These are phyloP conservation scores for Nemoura dubitans DNA, from an alignment of 2,888 invertebrate genomes.

Conservation along the genomic window DNA sequence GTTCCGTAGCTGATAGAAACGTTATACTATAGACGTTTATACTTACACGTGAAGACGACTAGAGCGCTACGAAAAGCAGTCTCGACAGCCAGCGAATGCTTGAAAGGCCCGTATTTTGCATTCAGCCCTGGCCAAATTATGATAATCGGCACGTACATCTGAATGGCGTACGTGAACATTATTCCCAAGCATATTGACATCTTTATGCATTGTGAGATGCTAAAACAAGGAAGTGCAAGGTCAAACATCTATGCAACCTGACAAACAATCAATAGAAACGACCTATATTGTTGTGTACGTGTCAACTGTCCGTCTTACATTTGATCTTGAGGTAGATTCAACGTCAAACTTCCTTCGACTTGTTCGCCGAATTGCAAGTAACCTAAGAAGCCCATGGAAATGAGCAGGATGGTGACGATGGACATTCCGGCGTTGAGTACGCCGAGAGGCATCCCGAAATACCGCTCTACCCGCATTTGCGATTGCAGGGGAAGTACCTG, in stretches of 20 bases:
- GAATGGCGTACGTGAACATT: conserved; percentile 89
- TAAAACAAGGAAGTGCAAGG: neutral
- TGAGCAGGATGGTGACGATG: conserved; percentile 79
- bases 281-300: neutral
- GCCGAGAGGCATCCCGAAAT: conserved; percentile 82
- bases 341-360: conserved; percentile 85
- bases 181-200: conserved; percentile 87
- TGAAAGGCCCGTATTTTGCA: conserved; percentile 65
- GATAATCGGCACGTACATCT: conserved; percentile 93
- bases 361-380: conserved; percentile 88
- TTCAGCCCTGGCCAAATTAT: conserved; percentile 83
- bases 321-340: conserved; percentile 76
- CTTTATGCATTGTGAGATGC: conserved; percentile 66
- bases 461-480: conserved; percentile 82
- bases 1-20: too few species aligned
- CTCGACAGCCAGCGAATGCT: conserved; percentile 70
- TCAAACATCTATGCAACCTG: neutral
- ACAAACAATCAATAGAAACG: neutral
- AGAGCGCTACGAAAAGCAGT: conserved; percentile 74
- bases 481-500: conserved; percentile 94
- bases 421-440: conserved; percentile 92
- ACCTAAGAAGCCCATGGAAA: conserved; percentile 84
- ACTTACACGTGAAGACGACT: conserved; percentile 87
- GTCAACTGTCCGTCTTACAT: conserved; percentile 61
- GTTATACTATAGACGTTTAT: too few species aligned